Conservation (phyloP, 2,113 vertebrate genomes). For the Phalacrocorax aristotelis region DNA sequence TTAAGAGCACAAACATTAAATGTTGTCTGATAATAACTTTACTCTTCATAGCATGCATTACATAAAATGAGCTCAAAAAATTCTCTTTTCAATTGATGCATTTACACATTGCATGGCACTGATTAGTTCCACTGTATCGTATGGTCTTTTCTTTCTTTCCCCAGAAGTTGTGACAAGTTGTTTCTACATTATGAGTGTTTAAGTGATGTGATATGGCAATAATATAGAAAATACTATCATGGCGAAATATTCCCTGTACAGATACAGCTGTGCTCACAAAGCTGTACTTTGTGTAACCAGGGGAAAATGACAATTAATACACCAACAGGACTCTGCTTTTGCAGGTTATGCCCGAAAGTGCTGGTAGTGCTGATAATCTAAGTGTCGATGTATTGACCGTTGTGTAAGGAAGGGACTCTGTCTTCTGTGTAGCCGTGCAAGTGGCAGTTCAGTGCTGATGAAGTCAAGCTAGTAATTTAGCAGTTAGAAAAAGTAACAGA, state of each 20-base stretch:
- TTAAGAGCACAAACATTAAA: neutral
- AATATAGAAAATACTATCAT: neutral
- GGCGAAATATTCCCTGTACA: neutral
- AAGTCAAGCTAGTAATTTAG: neutral
- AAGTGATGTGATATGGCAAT: neutral
- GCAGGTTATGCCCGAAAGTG: neutral
- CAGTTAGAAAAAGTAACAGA: neutral
- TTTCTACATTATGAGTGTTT: neutral
- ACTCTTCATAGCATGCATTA: neutral
- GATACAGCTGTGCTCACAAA: neutral
- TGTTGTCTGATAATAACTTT: neutral
- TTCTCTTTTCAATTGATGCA: neutral
- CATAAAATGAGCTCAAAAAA: neutral
- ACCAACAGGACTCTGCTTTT: neutral
- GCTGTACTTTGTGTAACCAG: neutral
- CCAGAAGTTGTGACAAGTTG: neutral
- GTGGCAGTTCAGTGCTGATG: neutral
- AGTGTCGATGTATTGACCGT: neutral
- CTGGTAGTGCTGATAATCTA: neutral
- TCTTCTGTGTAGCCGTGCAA: neutral
- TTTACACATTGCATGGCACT: neutral
- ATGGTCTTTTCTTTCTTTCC: neutral
- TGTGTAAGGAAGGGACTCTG: neutral
- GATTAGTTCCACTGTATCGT: neutral
- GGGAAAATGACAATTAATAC: neutral